A percentile compares a stretch with the other conserved stretches of the same genome.
phyloP scores from a whole-genome alignment of 2,888 invertebrate genomes.

The Eupithecia subfuscata region DNA sequence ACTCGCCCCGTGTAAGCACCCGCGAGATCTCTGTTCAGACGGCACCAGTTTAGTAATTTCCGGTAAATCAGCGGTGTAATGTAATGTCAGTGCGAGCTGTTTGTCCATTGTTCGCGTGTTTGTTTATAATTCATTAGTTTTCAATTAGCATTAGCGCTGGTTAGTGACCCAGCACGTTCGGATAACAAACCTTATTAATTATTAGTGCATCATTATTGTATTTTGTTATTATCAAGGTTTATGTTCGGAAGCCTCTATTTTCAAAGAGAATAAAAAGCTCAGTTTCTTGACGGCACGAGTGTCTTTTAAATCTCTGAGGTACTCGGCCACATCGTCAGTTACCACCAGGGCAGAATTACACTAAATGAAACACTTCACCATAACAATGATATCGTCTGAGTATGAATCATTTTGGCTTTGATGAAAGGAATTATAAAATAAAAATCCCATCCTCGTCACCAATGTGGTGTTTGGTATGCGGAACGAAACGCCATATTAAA shows the following conservation, averaged over 20 bases:
- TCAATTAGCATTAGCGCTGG: constrained; percentile 6
- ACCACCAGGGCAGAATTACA: too few relatives aligned
- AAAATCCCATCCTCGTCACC: too few relatives aligned
- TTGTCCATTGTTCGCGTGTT: background rate
- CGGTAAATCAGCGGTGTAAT: background rate
- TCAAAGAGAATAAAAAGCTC: background rate
- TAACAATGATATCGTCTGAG: too few relatives aligned
- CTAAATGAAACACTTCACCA: too few relatives aligned
- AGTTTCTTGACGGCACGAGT: background rate
- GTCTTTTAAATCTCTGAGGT: background rate
- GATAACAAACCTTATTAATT: background rate
- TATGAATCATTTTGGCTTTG: too few relatives aligned
- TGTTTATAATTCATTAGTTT: constrained; percentile 7
- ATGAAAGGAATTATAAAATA: too few relatives aligned
- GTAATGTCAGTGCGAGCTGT: background rate
- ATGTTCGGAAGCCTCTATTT: background rate
- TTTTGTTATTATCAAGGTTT: background rate
- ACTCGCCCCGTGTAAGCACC: background rate
- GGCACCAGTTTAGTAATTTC: background rate
- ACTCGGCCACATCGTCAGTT: background rate
- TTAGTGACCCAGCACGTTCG: background rate
- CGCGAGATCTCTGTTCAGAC: background rate
- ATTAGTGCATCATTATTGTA: background rate
- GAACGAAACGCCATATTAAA: too few relatives aligned
- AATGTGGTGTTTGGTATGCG: too few relatives aligned